phyloP scores from a whole-genome alignment of 2,113 vertebrate species.

The Sinocyclocheilus rhinocerous region DNA sequence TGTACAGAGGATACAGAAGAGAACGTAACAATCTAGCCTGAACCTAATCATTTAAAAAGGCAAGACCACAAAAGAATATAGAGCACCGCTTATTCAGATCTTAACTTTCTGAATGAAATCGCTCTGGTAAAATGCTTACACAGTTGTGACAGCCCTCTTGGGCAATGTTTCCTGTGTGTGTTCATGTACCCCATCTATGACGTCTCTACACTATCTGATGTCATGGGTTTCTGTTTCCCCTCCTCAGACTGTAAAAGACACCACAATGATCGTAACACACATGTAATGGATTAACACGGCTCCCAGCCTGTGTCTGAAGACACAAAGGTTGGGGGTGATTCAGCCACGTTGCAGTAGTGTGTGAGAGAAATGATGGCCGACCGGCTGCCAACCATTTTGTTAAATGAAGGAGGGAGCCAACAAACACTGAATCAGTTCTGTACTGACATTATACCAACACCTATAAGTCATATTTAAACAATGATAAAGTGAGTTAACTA shows the following conservation, averaged over 20 bases:
- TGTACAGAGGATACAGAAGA: background rate
- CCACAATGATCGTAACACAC: background rate
- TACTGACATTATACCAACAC: background rate
- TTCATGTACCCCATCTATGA: background rate
- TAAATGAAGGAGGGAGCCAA: background rate
- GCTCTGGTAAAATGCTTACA: background rate
- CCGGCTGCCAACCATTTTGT: slow-evolving; percentile 27
- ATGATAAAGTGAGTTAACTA: background rate
- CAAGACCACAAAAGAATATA: background rate
- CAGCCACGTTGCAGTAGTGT: slow-evolving; percentile 54
- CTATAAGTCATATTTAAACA: background rate
- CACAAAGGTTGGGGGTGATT: slow-evolving; percentile 17
- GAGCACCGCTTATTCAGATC: background rate
- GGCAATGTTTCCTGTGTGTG: slow-evolving; percentile 15
- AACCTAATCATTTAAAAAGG: background rate
- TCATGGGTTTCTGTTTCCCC: slow-evolving; percentile 12
- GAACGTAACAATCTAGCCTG: background rate
- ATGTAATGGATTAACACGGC: background rate
- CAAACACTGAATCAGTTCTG: background rate
- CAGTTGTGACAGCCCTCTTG: background rate
- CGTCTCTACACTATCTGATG: background rate
- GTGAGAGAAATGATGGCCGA: slow-evolving; percentile 23
- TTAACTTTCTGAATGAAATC: background rate
- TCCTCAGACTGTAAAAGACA: background rate
- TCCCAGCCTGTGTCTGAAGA: background rate